phyloP scores from a whole-genome alignment of 2,888 invertebrate genomes.

The Lysandra bellargus region DNA sequence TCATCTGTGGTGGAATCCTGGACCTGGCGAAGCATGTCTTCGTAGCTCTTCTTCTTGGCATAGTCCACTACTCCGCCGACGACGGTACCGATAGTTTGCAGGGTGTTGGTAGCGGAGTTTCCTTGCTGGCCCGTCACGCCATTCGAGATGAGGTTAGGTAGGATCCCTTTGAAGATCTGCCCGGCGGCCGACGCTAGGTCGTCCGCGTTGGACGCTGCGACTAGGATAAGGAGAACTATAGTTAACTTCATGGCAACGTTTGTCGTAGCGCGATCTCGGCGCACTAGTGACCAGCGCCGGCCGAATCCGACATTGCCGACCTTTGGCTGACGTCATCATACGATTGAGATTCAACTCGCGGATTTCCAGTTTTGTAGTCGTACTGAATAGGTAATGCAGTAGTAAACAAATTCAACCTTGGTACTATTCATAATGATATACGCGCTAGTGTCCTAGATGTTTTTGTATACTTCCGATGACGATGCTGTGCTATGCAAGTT shows the following conservation, averaged over 20 bases:
- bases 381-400: conserved; percentile 45
- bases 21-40: conserved; percentile 65
- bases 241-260: conserved; percentile 68
- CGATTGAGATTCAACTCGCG: conserved; percentile 63
- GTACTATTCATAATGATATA: not conserved
- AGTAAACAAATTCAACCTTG: conserved; percentile 58
- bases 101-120: conserved; percentile 66
- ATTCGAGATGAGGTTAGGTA: conserved; percentile 68
- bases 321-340: conserved; percentile 74
- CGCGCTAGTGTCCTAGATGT: conserved; percentile 9
- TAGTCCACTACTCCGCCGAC: conserved; percentile 75
- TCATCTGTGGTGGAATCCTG: conserved; percentile 82
- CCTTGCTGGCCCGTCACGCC: conserved; percentile 65
- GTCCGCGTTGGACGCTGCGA: conserved; percentile 60
- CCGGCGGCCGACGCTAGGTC: conserved; percentile 69
- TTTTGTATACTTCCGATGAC: not conserved
- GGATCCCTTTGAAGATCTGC: conserved; percentile 71
- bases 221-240: conserved; percentile 55
- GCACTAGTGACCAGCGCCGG: conserved; percentile 71
- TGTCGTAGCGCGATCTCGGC: conserved; percentile 61
- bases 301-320: conserved; percentile 64
- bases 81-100: conserved; percentile 70
- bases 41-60: conserved; percentile 74
- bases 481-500: not conserved
- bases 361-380: conserved; percentile 63